A percentile compares a stretch with the other conserved stretches of the same genome.
Evolutionary conservation across 2,797 vertebrate genomes (phyloP).

Genomic region (Pangasius larnaudii): DNA sequence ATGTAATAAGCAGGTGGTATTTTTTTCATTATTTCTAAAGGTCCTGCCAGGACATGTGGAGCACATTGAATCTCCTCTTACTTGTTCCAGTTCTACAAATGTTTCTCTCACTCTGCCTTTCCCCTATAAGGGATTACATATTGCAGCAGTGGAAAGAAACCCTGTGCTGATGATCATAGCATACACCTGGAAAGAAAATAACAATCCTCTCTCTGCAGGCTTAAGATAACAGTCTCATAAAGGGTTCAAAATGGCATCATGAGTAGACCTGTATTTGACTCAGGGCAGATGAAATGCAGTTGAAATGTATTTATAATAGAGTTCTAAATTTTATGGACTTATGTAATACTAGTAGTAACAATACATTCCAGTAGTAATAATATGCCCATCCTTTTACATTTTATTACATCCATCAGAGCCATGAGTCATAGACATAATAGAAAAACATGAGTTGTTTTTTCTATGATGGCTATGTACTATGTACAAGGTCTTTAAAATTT

Average conservation of each 20-base stretch:
- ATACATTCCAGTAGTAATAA: constrained; percentile 6
- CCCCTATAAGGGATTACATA: constrained; percentile 45
- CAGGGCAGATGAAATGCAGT: background rate
- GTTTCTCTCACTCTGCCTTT: constrained; percentile 45
- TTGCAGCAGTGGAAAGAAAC: constrained; percentile 42
- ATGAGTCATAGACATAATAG: background rate
- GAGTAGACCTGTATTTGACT: constrained; percentile 6
- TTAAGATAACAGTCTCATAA: constrained; percentile 41
- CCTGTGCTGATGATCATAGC: constrained; percentile 46
- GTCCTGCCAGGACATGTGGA: constrained; percentile 55
- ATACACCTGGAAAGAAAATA: constrained; percentile 36
- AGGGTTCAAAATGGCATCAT: constrained; percentile 8
- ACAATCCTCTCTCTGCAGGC: constrained; percentile 30
- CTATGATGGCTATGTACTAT: background rate
- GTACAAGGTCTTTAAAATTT: background rate
- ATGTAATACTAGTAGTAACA: background rate
- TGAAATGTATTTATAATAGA: constrained; percentile 10
- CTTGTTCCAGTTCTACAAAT: constrained; percentile 41
- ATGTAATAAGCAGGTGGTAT: constrained; percentile 68
- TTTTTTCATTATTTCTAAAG: constrained; percentile 31
- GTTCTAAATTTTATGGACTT: constrained; percentile 13
- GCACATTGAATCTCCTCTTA: constrained; percentile 43
- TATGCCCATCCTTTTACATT: background rate
- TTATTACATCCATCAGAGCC: constrained; percentile 3
- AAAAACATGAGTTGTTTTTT: background rate